A percentile compares a stretch with the other conserved stretches of the same genome.
These are phyloP conservation scores for Tetranychus piercei DNA, from an alignment of 2,888 invertebrate species.

Conservation along the genomic window DNA sequence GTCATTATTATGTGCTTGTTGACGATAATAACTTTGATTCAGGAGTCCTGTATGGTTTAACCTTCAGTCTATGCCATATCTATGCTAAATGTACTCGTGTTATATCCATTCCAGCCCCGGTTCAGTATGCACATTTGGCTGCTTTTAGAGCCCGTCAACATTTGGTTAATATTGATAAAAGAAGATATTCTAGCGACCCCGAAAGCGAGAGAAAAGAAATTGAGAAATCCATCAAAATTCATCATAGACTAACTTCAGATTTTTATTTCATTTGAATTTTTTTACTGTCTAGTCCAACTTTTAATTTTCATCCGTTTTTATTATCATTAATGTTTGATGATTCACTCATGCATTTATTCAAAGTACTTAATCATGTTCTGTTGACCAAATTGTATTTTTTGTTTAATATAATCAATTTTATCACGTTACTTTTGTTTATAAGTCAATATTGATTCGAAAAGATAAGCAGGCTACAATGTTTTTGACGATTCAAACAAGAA, in stretches of 20 bases:
- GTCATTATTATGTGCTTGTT: conserved; percentile 24
- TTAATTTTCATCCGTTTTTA: not conserved
- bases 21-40: conserved; percentile 27
- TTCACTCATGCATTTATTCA: no score
- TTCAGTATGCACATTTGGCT: conserved; percentile 28
- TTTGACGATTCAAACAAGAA: no score
- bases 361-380: no score
- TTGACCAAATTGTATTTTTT: no score
- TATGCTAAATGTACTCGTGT: conserved; percentile 29
- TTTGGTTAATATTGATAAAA: not conserved
- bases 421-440: no score
- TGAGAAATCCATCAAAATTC: not conserved
- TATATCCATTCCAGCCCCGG: conserved; percentile 31
- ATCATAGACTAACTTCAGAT: not conserved
- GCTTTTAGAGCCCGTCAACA: conserved; percentile 25
- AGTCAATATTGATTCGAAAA: no score
- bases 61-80: conserved; percentile 28
- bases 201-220: not conserved
- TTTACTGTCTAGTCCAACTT: not conserved
- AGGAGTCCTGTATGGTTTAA: conserved; percentile 26
- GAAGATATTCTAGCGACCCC: not conserved
- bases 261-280: not conserved
- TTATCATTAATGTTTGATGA: not conserved
- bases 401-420: no score
- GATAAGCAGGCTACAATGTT: no score